Conservation (phyloP, 1,140 invertebrate species). For the Ceratosolen fusciceps region DNA sequence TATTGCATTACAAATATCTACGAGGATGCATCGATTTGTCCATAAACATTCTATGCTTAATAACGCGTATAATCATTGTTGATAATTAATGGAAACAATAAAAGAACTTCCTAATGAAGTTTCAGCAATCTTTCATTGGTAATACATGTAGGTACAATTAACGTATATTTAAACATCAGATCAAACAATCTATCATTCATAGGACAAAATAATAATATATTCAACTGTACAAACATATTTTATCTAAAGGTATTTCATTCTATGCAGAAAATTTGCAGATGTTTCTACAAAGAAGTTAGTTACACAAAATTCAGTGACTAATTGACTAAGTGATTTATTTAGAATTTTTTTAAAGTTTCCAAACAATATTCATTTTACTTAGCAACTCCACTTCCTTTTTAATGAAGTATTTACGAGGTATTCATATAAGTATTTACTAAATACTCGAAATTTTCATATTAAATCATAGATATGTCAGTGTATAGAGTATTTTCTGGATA, state of each 20-base stretch:
- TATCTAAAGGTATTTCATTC: background rate
- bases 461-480: too few relatives aligned
- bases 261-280: background rate
- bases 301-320: too few relatives aligned
- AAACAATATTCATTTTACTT: too few relatives aligned
- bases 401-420: too few relatives aligned
- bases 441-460: too few relatives aligned
- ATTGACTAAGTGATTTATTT: too few relatives aligned
- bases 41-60: slow-evolving; percentile 14
- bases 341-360: too few relatives aligned
- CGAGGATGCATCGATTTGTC: slow-evolving; percentile 1
- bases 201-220: slow-evolving; percentile 29
- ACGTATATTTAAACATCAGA: slow-evolving; percentile 17
- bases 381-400: too few relatives aligned
- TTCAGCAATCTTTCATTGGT: slow-evolving; percentile 37
- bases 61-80: slow-evolving; percentile 19
- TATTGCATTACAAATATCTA: background rate
- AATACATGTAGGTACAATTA: slow-evolving; percentile 38
- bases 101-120: slow-evolving; percentile 14
- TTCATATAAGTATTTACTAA: too few relatives aligned
- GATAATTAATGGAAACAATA: too few relatives aligned
- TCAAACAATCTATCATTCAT: slow-evolving; percentile 19
- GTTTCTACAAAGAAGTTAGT: background rate
- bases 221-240: background rate
- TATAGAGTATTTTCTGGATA: too few relatives aligned